phyloP scores from a whole-genome alignment of 2,888 invertebrate species.

The Eupithecia vulgata region DNA sequence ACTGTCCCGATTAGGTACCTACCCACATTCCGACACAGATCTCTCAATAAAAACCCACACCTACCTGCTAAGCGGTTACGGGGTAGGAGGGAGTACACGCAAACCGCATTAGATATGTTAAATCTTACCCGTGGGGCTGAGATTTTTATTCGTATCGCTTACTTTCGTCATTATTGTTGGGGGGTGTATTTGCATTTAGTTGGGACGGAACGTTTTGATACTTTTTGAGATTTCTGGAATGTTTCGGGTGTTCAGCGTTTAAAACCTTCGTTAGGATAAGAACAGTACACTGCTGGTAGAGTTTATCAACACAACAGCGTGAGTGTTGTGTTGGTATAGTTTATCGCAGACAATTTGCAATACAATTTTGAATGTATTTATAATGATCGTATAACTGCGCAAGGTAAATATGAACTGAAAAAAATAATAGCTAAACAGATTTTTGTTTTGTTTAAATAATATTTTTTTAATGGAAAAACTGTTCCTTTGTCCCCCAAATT shows the following conservation, averaged over 20 bases:
- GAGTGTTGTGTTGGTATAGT: too few relatives aligned
- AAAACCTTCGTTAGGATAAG: background rate
- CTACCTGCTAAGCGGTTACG: conserved; percentile 69
- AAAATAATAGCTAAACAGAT: too few relatives aligned
- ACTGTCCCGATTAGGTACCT: conserved; percentile 1
- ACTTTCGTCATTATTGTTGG: conserved; percentile 81
- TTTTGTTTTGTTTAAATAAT: too few relatives aligned
- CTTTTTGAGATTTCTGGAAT: background rate
- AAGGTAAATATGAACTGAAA: too few relatives aligned
- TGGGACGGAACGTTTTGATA: conserved; percentile 50
- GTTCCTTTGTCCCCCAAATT: too few relatives aligned
- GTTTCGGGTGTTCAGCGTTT: background rate
- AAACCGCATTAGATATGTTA: conserved; percentile 84
- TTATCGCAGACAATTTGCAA: too few relatives aligned
- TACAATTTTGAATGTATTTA: too few relatives aligned
- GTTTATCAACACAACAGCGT: too few relatives aligned
- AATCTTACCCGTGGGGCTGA: conserved; percentile 70
- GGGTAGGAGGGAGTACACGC: conserved; percentile 72
- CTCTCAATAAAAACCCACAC: conserved; percentile 40
- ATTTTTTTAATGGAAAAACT: too few relatives aligned
- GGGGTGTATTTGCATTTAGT: conserved; percentile 73
- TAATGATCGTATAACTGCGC: too few relatives aligned
- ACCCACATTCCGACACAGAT: conserved; percentile 1
- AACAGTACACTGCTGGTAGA: too few relatives aligned
- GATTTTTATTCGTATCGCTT: conserved; percentile 83